phyloP scores from a whole-genome alignment of 2,797 vertebrate species.

The Hippocampus kuda region DNA sequence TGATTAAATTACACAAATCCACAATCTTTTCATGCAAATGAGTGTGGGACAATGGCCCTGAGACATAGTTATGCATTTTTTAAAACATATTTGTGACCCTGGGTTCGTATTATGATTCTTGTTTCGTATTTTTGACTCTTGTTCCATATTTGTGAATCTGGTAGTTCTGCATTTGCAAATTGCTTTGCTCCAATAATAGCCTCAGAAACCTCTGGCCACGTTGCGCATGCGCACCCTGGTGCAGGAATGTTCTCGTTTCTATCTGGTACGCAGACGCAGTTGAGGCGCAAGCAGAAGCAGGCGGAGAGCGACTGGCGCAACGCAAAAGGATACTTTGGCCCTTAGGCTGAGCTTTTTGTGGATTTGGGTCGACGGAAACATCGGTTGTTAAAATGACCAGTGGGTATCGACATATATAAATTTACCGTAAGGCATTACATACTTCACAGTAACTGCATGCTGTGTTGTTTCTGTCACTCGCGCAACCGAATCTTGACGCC shows the following conservation, averaged over 20 bases:
- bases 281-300: slow-evolving; percentile 18
- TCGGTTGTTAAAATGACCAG: slow-evolving; percentile 61
- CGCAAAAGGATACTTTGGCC: slow-evolving; percentile 44
- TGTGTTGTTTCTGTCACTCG: slow-evolving; percentile 2
- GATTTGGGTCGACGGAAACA: slow-evolving; percentile 33
- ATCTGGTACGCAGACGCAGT: slow-evolving; percentile 26
- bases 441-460: slow-evolving; percentile 19
- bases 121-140: too few species aligned
- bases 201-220: too few species aligned
- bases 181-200: too few species aligned
- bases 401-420: slow-evolving; percentile 52
- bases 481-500: slow-evolving; percentile 1
- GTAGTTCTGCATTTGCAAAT: too few species aligned
- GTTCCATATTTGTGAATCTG: too few species aligned
- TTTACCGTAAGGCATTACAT: slow-evolving; percentile 27
- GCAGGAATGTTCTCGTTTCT: slow-evolving; percentile 27
- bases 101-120: too few species aligned
- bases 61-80: too few species aligned
- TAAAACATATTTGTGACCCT: too few species aligned
- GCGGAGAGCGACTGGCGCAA: slow-evolving; percentile 32
- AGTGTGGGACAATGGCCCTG: too few species aligned
- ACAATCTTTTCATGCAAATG: too few species aligned
- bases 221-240: background rate
- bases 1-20: too few species aligned
- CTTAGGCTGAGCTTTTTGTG: slow-evolving; percentile 52